Evolutionary conservation across 2,797 vertebrate species (phyloP).

Genomic region (Mallotus villosus): DNA sequence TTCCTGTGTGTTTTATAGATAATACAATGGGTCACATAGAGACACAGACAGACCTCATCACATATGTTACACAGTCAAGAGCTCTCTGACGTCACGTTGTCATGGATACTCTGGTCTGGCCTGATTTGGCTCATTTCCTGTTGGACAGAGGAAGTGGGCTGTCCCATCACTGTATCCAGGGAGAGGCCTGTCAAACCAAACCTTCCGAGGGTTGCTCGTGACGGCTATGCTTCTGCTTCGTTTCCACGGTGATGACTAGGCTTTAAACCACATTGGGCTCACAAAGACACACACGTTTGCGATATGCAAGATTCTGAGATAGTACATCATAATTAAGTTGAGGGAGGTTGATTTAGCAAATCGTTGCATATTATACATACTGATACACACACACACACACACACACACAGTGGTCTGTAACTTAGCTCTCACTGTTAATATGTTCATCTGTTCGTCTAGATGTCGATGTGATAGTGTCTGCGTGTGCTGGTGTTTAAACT

Average conservation of each 20-base stretch:
- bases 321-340: not conserved
- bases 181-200: conserved; percentile 13
- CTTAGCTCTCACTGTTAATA: conserved; percentile 51
- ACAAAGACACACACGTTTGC: not conserved
- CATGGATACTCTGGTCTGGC: conserved; percentile 25
- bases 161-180: conserved; percentile 27
- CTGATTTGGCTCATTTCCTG: conserved; percentile 27
- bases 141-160: conserved; percentile 11
- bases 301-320: conserved; percentile 1
- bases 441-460: conserved; percentile 25
- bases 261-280: conserved; percentile 1
- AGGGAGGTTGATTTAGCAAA: not conserved
- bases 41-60: conserved; percentile 47
- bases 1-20: conserved; percentile 16
- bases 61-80: conserved; percentile 51
- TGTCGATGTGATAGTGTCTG: conserved; percentile 51
- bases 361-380: conserved; percentile 2
- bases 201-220: conserved; percentile 29
- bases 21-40: conserved; percentile 40
- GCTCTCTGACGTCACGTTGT: conserved; percentile 36
- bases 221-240: conserved; percentile 6
- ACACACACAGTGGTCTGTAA: conserved; percentile 2
- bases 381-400: conserved; percentile 8
- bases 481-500: conserved; percentile 62
- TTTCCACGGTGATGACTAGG: conserved; percentile 7